Evolutionary conservation across 2,888 invertebrate genomes (phyloP).

Genomic region (Rhogogaster chlorosoma): DNA sequence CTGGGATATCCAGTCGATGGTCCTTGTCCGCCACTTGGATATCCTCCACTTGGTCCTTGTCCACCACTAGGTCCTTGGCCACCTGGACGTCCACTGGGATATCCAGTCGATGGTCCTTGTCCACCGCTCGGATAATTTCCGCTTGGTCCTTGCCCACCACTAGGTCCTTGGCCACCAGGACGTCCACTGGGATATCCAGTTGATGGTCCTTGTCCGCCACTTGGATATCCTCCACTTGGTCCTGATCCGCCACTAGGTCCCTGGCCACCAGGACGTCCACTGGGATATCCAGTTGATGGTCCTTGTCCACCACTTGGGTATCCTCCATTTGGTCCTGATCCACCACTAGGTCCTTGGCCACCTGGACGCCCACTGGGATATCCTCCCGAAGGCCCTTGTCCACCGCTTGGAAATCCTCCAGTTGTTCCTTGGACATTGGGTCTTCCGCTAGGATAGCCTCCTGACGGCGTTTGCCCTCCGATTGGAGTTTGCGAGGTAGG

Average conservation of each 20-base stretch:
- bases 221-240: conserved; percentile 58
- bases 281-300: conserved; percentile 60
- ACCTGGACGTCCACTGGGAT: conserved; percentile 59
- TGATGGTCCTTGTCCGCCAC: conserved; percentile 57
- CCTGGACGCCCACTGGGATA: conserved; percentile 56
- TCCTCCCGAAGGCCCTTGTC: conserved; percentile 52
- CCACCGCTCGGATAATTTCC: conserved; percentile 11
- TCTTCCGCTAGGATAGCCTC: conserved; percentile 56
- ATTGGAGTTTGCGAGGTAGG: conserved; percentile 53
- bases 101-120: conserved; percentile 55
- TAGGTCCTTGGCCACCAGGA: conserved; percentile 59
- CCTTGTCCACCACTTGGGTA: conserved; percentile 63
- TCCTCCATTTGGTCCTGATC: conserved; percentile 65
- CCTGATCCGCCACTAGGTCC: conserved; percentile 64
- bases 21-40: conserved; percentile 51
- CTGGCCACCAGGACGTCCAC: conserved; percentile 58
- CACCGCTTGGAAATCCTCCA: conserved; percentile 44
- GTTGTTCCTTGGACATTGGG: conserved; percentile 58
- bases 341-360: conserved; percentile 59
- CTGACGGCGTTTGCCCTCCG: conserved; percentile 71
- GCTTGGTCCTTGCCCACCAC: conserved; percentile 61
- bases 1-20: conserved; percentile 59
- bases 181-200: conserved; percentile 58
- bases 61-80: conserved; percentile 58
- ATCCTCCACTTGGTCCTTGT: conserved; percentile 58